These are phyloP conservation scores for Autographa gamma DNA, from an alignment of 2,888 invertebrate genomes.

Conservation along the genomic window DNA sequence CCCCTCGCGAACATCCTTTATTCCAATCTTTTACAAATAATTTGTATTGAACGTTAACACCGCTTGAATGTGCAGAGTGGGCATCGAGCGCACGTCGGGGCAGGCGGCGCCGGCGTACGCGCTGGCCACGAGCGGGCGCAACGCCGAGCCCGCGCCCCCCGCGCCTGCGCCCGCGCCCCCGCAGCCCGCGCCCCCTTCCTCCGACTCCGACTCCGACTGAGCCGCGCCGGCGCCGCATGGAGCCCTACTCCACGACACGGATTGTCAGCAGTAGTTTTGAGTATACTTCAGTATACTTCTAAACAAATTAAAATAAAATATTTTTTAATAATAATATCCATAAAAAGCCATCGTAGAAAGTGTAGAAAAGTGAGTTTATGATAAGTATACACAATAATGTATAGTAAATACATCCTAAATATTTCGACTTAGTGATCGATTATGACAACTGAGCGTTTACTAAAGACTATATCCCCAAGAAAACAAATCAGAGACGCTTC, in stretches of 20 bases:
- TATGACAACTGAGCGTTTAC: background rate
- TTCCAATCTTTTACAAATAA: background rate
- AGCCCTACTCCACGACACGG: background rate
- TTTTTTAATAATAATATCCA: conserved; percentile 3
- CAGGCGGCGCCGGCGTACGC: conserved; percentile 80
- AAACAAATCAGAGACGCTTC: conserved; percentile 8
- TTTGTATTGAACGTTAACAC: too few species aligned
- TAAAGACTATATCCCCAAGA: conserved; percentile 9
- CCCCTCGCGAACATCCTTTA: background rate
- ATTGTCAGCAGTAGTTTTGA: background rate
- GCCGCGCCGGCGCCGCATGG: background rate
- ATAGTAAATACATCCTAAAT: conserved; percentile 12
- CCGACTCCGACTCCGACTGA: conserved; percentile 84
- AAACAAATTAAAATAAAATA: conserved; percentile 10
- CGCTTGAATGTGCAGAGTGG: conserved; percentile 88
- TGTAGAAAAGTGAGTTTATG: conserved; percentile 7
- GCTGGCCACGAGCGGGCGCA: conserved; percentile 67
- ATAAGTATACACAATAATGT: background rate
- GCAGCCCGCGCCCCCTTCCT: conserved; percentile 76
- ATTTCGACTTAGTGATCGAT: conserved; percentile 13
- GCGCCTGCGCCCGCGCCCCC: conserved; percentile 55
- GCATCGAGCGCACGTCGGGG: conserved; percentile 94
- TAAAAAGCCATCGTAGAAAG: conserved; percentile 27
- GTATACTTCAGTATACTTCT: conserved; percentile 9
- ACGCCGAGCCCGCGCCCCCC: conserved; percentile 56